phyloP scores from a whole-genome alignment of 2,797 vertebrate species.

The Mycteria americana region DNA sequence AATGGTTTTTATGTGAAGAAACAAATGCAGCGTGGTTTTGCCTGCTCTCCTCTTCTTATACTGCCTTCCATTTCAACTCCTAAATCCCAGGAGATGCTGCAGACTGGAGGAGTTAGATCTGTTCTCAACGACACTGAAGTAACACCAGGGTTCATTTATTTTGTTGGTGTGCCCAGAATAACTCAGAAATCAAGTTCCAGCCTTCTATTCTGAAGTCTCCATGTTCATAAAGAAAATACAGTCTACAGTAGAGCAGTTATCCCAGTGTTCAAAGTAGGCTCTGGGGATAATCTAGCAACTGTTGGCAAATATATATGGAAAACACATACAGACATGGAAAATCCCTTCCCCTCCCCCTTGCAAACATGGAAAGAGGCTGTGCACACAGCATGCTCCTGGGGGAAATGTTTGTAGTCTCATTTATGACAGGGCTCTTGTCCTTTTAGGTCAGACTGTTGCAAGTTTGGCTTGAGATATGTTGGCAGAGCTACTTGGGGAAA shows the following conservation, averaged over 20 bases:
- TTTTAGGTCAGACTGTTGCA: conserved; percentile 42
- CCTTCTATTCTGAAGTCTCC: conserved; percentile 15
- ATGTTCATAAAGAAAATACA: conserved; percentile 38
- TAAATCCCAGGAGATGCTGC: not conserved
- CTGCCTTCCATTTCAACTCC: not conserved
- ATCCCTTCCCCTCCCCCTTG: conserved; percentile 45
- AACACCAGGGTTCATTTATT: conserved; percentile 20
- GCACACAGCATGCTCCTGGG: not conserved
- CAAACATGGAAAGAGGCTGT: conserved; percentile 41
- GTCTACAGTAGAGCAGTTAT: conserved; percentile 33
- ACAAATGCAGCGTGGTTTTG: not conserved
- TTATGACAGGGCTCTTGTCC: conserved; percentile 60
- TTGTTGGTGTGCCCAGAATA: conserved; percentile 42
- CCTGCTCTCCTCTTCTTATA: not conserved
- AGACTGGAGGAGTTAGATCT: not conserved
- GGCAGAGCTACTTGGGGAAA: conserved; percentile 20
- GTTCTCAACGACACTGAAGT: not conserved
- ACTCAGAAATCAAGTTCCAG: not conserved
- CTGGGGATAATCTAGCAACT: conserved; percentile 47
- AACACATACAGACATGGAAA: conserved; percentile 55
- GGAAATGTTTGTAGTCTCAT: conserved; percentile 53
- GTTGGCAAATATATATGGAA: conserved; percentile 57
- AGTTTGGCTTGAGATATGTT: conserved; percentile 35
- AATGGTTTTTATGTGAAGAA: not conserved
- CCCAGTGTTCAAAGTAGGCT: conserved; percentile 14